Conservation (phyloP, 2,797 vertebrate species). For the Apogon hyalosoma region DNA sequence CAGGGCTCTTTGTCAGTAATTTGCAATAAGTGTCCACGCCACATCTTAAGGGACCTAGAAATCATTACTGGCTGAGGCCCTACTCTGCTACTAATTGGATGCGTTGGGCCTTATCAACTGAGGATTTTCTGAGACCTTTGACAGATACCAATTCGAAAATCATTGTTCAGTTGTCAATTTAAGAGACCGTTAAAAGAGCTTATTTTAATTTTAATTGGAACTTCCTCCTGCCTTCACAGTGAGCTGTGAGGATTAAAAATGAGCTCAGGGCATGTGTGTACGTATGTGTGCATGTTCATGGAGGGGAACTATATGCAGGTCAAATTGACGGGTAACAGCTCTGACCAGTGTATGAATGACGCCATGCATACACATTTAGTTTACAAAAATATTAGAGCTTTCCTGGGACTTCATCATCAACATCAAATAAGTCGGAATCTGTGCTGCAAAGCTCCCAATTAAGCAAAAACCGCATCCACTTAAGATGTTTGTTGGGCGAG, state of each 20-base stretch:
- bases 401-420: constrained; percentile 85
- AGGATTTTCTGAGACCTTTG: constrained; percentile 98
- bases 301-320: constrained; percentile 79
- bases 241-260: constrained; percentile 75
- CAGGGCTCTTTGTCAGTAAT: constrained; percentile 97
- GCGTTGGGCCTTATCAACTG: constrained; percentile 99
- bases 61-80: constrained; percentile 97
- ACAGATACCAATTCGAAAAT: constrained; percentile 99
- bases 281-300: constrained; percentile 37
- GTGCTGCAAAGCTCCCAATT: constrained; percentile 88
- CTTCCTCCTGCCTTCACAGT: constrained; percentile 85
- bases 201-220: constrained; percentile 98
- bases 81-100: constrained; percentile 96
- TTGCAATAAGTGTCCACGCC: constrained; percentile 97
- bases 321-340: constrained; percentile 79
- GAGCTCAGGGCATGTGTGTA: constrained; percentile 52
- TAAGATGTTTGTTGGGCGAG: constrained; percentile 85
- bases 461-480: constrained; percentile 85
- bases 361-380: constrained; percentile 74
- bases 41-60: constrained; percentile 93
- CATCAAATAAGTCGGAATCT: constrained; percentile 80
- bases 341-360: constrained; percentile 75
- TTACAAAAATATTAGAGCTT: constrained; percentile 80
- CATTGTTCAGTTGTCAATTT: constrained; percentile 99
- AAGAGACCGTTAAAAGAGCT: constrained; percentile 98